These are phyloP conservation scores for Sakesphorus luctuosus DNA, from an alignment of 2,113 vertebrate species.

Conservation along the genomic window DNA sequence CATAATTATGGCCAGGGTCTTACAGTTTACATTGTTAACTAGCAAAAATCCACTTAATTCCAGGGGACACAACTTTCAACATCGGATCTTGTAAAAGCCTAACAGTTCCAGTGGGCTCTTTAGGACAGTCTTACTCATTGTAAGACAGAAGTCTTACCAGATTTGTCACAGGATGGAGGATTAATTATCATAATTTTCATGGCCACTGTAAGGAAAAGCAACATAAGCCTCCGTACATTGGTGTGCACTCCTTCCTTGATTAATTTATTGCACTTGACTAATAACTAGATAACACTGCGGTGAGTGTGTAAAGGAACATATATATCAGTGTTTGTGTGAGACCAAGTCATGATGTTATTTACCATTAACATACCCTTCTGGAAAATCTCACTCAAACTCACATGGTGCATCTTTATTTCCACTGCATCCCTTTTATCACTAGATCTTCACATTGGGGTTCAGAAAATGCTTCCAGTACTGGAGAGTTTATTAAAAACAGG, in stretches of 20 bases:
- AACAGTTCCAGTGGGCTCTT: not conserved
- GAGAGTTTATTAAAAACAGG: constrained; percentile 50
- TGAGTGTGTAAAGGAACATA: not conserved
- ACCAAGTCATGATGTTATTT: not conserved
- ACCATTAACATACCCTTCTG: constrained; percentile 3
- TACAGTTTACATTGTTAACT: not conserved
- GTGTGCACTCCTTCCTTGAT: not conserved
- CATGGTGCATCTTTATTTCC: not conserved
- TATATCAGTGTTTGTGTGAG: not conserved
- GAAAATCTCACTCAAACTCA: not conserved
- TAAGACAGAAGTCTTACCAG: not conserved
- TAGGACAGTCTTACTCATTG: not conserved
- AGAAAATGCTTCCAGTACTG: constrained; percentile 45
- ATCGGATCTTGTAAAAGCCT: not conserved
- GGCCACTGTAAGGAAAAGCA: not conserved
- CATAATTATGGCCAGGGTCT: not conserved
- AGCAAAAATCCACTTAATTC: not conserved
- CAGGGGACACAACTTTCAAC: not conserved
- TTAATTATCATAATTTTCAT: not conserved
- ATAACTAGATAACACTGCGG: not conserved
- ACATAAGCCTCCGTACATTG: not conserved
- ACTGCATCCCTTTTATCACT: not conserved
- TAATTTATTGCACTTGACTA: not conserved
- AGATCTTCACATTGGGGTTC: constrained; percentile 1
- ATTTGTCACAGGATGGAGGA: not conserved